Evolutionary conservation across 2,797 vertebrate species (phyloP).

Genomic region (Okamejei kenojei): DNA sequence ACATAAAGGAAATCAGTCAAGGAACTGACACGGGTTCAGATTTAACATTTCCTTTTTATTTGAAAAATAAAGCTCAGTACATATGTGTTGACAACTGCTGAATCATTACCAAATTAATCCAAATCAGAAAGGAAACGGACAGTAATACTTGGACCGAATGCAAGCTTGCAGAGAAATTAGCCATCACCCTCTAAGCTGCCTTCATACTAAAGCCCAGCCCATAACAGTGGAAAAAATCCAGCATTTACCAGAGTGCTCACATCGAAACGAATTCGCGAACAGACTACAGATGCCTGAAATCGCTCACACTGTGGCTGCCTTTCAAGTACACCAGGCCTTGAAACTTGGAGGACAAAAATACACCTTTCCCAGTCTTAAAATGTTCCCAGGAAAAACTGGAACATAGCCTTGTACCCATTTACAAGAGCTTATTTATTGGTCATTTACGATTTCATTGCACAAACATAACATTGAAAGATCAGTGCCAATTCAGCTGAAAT

Average conservation of each 20-base stretch:
- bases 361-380: background rate
- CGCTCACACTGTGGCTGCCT: background rate
- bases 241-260: background rate
- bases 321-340: background rate
- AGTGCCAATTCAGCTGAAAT: background rate
- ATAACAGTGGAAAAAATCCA: background rate
- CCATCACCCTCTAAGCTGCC: background rate
- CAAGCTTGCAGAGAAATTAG: background rate
- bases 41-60: background rate
- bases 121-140: background rate
- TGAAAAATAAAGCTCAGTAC: background rate
- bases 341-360: background rate
- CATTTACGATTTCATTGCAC: background rate
- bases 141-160: background rate
- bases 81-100: background rate
- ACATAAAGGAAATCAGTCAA: slow-evolving; percentile 16
- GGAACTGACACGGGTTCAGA: background rate
- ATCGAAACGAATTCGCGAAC: background rate
- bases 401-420: background rate
- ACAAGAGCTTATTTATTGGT: background rate
- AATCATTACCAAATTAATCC: background rate
- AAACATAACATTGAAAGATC: background rate
- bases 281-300: background rate
- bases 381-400: background rate
- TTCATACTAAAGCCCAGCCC: background rate